Evolutionary conservation across 1,140 invertebrate species (phyloP).

Genomic region (Rhagoletis pomonella): DNA sequence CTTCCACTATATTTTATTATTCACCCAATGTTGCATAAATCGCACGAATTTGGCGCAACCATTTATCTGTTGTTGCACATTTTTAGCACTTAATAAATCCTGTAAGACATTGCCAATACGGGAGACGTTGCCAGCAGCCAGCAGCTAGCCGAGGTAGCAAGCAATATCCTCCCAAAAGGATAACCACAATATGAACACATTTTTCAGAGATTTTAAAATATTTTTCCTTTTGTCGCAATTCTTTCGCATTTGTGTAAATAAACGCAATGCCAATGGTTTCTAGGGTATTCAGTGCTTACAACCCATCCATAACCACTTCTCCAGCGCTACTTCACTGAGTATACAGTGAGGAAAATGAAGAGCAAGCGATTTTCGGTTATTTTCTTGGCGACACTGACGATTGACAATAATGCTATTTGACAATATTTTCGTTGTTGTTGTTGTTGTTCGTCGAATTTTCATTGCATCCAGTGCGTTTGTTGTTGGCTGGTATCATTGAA

Average conservation of each 20-base stretch:
- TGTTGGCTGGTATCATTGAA: conserved; percentile 46
- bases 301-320: too few relatives aligned
- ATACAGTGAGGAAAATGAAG: conserved; percentile 41
- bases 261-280: conserved; percentile 10
- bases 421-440: conserved; percentile 15
- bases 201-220: conserved; percentile 16
- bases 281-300: neutral
- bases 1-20: neutral
- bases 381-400: conserved; percentile 23
- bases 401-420: neutral
- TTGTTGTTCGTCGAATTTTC: neutral
- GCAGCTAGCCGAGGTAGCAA: neutral
- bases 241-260: conserved; percentile 45
- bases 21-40: conserved; percentile 13
- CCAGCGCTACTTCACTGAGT: neutral
- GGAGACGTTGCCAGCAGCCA: neutral
- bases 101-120: conserved; percentile 38
- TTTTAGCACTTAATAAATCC: conserved; percentile 52
- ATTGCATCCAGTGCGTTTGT: neutral
- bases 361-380: conserved; percentile 25
- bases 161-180: conserved; percentile 34
- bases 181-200: conserved; percentile 43
- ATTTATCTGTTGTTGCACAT: conserved; percentile 44
- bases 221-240: too few relatives aligned
- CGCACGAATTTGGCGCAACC: conserved; percentile 10